Conservation (phyloP, 2,797 vertebrate genomes). For the Austrolebias charrua region DNA sequence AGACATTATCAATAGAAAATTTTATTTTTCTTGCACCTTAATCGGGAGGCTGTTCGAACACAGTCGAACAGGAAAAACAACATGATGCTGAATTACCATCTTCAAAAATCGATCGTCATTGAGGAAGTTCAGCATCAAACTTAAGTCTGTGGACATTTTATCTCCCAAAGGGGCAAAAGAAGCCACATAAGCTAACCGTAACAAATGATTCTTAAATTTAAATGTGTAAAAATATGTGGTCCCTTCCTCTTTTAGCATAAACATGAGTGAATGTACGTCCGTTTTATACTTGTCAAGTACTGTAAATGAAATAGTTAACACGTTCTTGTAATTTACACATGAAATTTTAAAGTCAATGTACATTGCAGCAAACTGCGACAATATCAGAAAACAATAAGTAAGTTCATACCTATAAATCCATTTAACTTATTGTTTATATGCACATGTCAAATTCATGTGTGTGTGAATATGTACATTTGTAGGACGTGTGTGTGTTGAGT, state of each 20-base stretch:
- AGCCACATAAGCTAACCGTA: background rate
- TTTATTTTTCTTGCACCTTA: constrained; percentile 8
- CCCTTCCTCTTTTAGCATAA: constrained; percentile 68
- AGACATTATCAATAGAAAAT: too few species aligned
- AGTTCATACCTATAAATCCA: constrained; percentile 61
- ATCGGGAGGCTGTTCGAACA: constrained; percentile 2
- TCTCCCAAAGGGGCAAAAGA: background rate
- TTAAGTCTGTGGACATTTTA: constrained; percentile 1
- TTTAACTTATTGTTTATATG: constrained; percentile 11
- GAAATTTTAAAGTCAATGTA: too few species aligned
- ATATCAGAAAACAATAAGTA: constrained; percentile 65
- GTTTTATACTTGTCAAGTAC: constrained; percentile 66
- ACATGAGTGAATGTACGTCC: constrained; percentile 72
- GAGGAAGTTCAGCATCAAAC: background rate
- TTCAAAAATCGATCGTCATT: constrained; percentile 10
- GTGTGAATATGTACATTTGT: too few species aligned
- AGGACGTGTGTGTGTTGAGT: constrained; percentile 19
- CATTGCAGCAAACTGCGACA: constrained; percentile 52
- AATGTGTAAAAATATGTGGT: constrained; percentile 65
- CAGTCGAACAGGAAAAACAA: background rate
- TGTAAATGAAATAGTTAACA: constrained; percentile 69
- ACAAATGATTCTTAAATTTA: constrained; percentile 14
- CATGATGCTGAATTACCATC: background rate
- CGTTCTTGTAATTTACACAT: constrained; percentile 66
- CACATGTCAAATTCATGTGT: too few species aligned